phyloP scores from a whole-genome alignment of 1,140 invertebrate species.

The Contarinia nasturtii region DNA sequence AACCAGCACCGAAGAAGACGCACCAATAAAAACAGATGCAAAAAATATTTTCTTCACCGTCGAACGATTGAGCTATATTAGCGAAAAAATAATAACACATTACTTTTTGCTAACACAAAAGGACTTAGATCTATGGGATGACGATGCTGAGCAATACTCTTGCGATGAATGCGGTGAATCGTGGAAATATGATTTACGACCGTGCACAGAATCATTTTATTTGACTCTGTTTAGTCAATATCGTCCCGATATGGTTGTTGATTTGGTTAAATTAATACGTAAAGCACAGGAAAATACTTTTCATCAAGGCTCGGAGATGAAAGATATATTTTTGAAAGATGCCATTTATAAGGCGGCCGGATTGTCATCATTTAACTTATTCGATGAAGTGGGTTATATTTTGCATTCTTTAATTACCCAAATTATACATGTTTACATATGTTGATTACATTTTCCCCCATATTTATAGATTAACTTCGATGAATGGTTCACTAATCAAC shows the following conservation, averaged over 20 bases:
- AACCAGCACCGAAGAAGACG: slow-evolving; percentile 17
- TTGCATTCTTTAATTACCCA: background rate
- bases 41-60: slow-evolving; percentile 49
- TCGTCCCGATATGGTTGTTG: slow-evolving; percentile 42
- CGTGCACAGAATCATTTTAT: slow-evolving; percentile 74
- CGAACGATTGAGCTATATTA: slow-evolving; percentile 54
- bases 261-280: slow-evolving; percentile 53
- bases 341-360: slow-evolving; percentile 90
- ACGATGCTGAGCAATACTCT: slow-evolving; percentile 75
- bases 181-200: slow-evolving; percentile 80
- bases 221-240: slow-evolving; percentile 67
- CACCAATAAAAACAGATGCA: slow-evolving; percentile 10
- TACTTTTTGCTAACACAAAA: slow-evolving; percentile 72
- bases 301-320: slow-evolving; percentile 45
- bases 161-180: slow-evolving; percentile 75
- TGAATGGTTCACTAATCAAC: slow-evolving; percentile 69
- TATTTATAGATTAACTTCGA: slow-evolving; percentile 63
- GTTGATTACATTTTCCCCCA: slow-evolving; percentile 6
- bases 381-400: slow-evolving; percentile 60
- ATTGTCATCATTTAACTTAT: slow-evolving; percentile 74
- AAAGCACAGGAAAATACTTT: slow-evolving; percentile 36
- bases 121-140: slow-evolving; percentile 76
- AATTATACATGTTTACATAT: background rate
- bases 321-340: slow-evolving; percentile 69
- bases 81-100: slow-evolving; percentile 61